A percentile compares a stretch with the other conserved stretches of the same genome.
Evolutionary conservation across 2,797 vertebrate species (phyloP).

Genomic region (Danio jaintianensis): DNA sequence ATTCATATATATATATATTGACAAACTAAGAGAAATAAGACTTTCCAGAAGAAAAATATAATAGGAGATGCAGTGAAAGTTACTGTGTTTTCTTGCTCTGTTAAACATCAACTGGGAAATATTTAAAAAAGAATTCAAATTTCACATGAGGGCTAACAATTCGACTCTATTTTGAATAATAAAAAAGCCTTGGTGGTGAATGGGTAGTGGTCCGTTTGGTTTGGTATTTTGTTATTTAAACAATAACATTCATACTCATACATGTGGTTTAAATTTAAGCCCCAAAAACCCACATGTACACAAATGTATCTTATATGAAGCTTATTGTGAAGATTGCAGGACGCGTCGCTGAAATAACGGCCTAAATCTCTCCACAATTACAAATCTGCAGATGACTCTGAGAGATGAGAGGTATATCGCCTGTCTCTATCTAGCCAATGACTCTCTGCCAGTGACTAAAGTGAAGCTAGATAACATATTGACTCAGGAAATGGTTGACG

Average conservation of each 20-base stretch:
- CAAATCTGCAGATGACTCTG: constrained; percentile 3
- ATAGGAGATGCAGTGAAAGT: no score
- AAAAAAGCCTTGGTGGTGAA: no score
- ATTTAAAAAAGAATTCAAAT: no score
- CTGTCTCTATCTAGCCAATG: constrained; percentile 12
- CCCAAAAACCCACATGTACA: background rate
- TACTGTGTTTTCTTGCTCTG: no score
- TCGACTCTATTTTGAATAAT: no score
- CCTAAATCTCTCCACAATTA: background rate
- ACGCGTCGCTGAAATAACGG: background rate
- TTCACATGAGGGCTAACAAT: no score
- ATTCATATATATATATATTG: no score
- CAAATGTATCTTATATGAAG: background rate
- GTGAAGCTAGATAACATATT: background rate
- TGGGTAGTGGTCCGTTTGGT: background rate
- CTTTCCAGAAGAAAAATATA: no score
- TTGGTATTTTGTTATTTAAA: background rate
- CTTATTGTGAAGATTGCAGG: background rate
- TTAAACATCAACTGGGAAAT: no score
- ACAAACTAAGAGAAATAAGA: no score
- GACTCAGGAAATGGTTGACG: constrained; percentile 75
- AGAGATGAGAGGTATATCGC: constrained; percentile 12
- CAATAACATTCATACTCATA: background rate
- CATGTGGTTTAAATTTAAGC: background rate
- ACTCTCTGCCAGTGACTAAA: background rate